phyloP scores from a whole-genome alignment of 23 tunicate species.

The Ciona savignyi region DNA sequence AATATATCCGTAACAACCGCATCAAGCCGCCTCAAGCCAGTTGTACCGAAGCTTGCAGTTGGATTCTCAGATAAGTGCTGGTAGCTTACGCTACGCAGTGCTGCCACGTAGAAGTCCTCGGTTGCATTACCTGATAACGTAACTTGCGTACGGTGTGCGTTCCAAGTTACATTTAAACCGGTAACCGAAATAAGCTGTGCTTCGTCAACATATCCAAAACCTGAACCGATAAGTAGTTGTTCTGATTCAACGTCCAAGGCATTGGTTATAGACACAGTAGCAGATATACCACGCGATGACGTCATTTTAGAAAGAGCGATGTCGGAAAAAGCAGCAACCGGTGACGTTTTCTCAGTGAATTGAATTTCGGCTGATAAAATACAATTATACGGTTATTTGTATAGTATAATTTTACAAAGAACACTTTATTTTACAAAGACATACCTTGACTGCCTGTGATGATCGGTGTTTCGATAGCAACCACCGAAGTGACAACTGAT shows the following conservation, averaged over 20 bases:
- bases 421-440: no score
- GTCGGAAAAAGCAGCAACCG: conserved; percentile 3
- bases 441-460: conserved; percentile 22
- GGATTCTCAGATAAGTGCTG: conserved; percentile 18
- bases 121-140: conserved; percentile 5
- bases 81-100: conserved; percentile 7
- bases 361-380: neutral
- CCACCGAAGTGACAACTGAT: neutral
- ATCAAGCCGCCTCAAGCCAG: neutral
- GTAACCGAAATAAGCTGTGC: neutral
- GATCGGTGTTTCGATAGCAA: neutral
- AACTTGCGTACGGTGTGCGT: neutral
- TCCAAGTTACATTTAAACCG: conserved; percentile 6
- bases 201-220: conserved; percentile 1
- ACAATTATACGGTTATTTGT: no score
- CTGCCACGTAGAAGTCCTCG: neutral
- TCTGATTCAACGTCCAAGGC: conserved; percentile 1
- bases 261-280: neutral
- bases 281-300: neutral
- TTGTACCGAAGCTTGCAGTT: neutral
- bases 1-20: neutral
- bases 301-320: neutral
- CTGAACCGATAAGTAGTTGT: conserved; percentile 12
- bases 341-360: conserved; percentile 8
- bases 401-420: no score